Conservation (phyloP, 2,888 invertebrate genomes). For the Leptopilina syphax region DNA sequence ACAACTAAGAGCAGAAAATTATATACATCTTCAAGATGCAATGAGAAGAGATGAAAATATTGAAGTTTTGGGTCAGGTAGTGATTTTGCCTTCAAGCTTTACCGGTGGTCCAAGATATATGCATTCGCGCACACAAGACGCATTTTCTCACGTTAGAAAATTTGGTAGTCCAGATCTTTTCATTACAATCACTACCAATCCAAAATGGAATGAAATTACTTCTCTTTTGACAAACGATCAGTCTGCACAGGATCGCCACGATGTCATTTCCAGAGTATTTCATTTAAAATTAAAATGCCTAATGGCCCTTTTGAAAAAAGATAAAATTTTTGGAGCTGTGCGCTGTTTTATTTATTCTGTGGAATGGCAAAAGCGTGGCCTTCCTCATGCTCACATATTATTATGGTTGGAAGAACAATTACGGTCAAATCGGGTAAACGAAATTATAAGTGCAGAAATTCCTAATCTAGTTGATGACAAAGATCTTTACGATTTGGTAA, state of each 20-base stretch:
- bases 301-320: no score
- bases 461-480: no score
- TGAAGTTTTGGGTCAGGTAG: constrained; percentile 54
- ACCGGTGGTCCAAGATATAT: constrained; percentile 70
- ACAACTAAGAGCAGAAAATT: constrained; percentile 67
- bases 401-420: no score
- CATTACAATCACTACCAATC: constrained; percentile 69
- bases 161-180: constrained; percentile 71
- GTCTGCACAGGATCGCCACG: not conserved
- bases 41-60: constrained; percentile 60
- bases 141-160: constrained; percentile 65
- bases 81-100: constrained; percentile 65
- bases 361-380: no score
- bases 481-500: no score
- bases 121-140: constrained; percentile 71
- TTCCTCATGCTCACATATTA: no score
- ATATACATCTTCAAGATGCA: constrained; percentile 65
- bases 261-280: not conserved
- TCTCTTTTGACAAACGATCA: not conserved
- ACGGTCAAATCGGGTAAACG: no score
- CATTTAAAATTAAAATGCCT: not conserved
- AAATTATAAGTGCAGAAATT: no score
- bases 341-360: no score
- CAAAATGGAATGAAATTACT: constrained; percentile 58
- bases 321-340: no score